Evolutionary conservation across 2,888 invertebrate species (phyloP).

Genomic region (Dermolepida albohirtum): DNA sequence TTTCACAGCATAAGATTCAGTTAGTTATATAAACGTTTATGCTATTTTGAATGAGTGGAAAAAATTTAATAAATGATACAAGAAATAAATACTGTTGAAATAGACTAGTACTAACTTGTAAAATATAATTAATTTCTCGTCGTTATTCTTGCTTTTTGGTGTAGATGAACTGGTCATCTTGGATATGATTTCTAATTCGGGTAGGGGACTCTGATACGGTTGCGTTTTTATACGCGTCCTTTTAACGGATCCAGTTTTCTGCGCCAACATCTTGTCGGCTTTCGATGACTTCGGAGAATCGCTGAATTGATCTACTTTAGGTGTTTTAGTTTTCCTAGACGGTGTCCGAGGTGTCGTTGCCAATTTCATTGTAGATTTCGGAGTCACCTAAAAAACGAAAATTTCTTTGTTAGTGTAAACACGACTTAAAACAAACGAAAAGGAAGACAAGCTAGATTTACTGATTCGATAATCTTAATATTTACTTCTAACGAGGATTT

Average conservation of each 20-base stretch:
- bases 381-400: conserved; percentile 44
- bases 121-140: conserved; percentile 87
- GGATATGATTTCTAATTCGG: conserved; percentile 81
- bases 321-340: conserved; percentile 68
- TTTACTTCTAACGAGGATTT: no score
- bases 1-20: no score
- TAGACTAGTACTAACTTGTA: conserved; percentile 75
- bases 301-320: conserved; percentile 59
- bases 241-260: conserved; percentile 59
- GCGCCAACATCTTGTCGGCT: conserved; percentile 58
- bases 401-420: not conserved
- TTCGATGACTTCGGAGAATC: conserved; percentile 60
- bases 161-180: conserved; percentile 76
- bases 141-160: conserved; percentile 70
- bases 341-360: conserved; percentile 70
- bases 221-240: conserved; percentile 76
- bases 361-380: conserved; percentile 66
- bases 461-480: no score
- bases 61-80: no score
- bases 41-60: no score
- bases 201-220: conserved; percentile 85
- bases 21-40: no score
- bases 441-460: no score
- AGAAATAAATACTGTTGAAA: not conserved
- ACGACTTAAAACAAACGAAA: no score